Evolutionary conservation across 2,797 vertebrate species (phyloP).

Genomic region (Tachyglossus aculeatus): DNA sequence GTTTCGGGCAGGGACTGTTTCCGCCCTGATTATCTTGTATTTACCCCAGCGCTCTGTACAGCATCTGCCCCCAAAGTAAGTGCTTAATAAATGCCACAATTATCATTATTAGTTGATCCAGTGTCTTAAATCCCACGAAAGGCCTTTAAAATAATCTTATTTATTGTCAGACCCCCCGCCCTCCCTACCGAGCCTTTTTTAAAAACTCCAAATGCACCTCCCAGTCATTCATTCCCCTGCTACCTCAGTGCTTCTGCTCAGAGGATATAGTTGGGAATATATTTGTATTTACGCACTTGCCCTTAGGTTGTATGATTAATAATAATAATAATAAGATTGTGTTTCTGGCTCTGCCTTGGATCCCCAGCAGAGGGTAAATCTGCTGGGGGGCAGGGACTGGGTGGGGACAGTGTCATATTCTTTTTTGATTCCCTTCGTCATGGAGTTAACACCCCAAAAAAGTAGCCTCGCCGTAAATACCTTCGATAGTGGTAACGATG

Average conservation of each 20-base stretch:
- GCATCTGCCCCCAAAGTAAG: not conserved
- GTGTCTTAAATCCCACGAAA: accelerated
- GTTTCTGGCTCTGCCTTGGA: too few relatives aligned
- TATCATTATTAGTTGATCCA: not conserved
- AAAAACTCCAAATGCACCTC: not conserved
- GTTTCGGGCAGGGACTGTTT: not conserved
- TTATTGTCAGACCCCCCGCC: not conserved
- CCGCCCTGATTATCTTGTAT: not conserved
- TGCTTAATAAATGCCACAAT: too few relatives aligned
- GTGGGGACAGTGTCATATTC: too few relatives aligned
- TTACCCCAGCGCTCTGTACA: too few relatives aligned
- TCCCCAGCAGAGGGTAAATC: too few relatives aligned
- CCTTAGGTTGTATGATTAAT: not conserved
- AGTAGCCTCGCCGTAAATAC: too few relatives aligned
- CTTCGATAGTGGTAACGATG: too few relatives aligned
- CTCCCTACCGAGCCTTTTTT: not conserved
- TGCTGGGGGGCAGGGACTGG: too few relatives aligned
- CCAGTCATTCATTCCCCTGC: not conserved
- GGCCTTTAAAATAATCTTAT: not conserved
- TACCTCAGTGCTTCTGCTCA: not conserved
- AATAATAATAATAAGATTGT: not conserved
- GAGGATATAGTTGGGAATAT: accelerated
- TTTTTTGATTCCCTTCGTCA: too few relatives aligned
- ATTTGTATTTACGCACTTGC: not conserved
- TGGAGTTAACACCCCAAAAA: too few relatives aligned